Conservation (phyloP, 2,888 invertebrate species). For the Coelinius sp. region DNA sequence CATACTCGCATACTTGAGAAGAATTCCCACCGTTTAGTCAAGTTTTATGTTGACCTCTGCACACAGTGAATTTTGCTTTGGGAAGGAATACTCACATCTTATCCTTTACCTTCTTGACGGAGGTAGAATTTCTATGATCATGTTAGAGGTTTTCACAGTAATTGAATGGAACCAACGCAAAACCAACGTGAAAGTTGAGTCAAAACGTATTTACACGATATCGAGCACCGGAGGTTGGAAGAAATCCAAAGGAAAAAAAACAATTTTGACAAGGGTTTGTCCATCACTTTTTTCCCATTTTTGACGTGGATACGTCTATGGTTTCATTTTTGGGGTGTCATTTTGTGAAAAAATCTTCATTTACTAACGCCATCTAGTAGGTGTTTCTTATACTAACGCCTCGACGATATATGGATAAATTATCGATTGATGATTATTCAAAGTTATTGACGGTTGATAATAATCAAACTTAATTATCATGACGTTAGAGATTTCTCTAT, state of each 20-base stretch:
- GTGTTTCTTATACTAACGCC: too few species aligned
- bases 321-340: too few species aligned
- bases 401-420: too few species aligned
- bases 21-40: not conserved
- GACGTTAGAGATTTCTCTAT: too few species aligned
- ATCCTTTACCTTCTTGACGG: slow-evolving; percentile 9
- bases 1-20: not conserved
- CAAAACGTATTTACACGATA: slow-evolving; percentile 45
- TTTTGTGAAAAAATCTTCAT: too few species aligned
- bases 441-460: too few species aligned
- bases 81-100: slow-evolving; percentile 4
- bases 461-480: too few species aligned
- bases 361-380: too few species aligned
- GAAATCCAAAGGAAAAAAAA: slow-evolving; percentile 20
- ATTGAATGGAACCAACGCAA: slow-evolving; percentile 16
- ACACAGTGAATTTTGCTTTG: not conserved
- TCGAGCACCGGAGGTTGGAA: slow-evolving; percentile 26
- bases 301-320: too few species aligned
- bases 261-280: not conserved
- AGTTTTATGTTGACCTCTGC: not conserved
- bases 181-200: slow-evolving; percentile 50
- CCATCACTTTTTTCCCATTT: slow-evolving; percentile 18
- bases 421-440: too few species aligned
- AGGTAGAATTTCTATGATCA: not conserved
- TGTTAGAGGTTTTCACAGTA: slow-evolving; percentile 19